phyloP scores from a whole-genome alignment of 1,140 invertebrate species.

The Eupeodes corollae region DNA sequence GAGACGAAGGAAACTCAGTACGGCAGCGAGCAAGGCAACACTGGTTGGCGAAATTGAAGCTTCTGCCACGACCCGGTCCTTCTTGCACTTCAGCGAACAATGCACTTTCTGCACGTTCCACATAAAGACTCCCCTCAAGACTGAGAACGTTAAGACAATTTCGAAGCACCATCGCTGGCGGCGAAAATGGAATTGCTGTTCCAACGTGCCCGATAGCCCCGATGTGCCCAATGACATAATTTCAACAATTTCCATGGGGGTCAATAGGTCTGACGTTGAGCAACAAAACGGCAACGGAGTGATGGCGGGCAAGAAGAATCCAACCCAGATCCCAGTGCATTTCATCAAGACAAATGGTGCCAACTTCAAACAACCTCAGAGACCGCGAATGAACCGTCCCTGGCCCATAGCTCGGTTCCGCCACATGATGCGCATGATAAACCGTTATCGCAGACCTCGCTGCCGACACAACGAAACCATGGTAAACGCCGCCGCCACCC shows the following conservation, averaged over 20 bases:
- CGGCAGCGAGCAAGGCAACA: conserved; percentile 17
- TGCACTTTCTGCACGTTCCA: conserved; percentile 34
- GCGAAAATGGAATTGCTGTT: conserved; percentile 45
- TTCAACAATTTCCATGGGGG: conserved; percentile 15
- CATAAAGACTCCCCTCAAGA: conserved; percentile 14
- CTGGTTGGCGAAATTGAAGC: conserved; percentile 15
- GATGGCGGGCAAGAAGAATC: conserved; percentile 15
- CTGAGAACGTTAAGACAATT: conserved; percentile 20
- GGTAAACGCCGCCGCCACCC: not conserved
- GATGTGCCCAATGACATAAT: conserved; percentile 38
- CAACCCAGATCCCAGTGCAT: conserved; percentile 26
- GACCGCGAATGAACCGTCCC: conserved; percentile 11
- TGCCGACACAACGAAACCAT: conserved; percentile 11
- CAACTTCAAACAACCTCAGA: conserved; percentile 20
- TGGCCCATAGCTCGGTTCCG: conserved; percentile 20
- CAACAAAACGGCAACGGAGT: conserved; percentile 12
- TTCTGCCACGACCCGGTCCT: conserved; percentile 16
- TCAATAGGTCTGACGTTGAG: too few relatives aligned
- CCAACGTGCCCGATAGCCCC: conserved; percentile 43
- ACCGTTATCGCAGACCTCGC: conserved; percentile 24
- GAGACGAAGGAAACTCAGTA: conserved; percentile 16
- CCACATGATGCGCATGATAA: conserved; percentile 30
- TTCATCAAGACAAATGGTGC: conserved; percentile 28
- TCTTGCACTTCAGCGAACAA: conserved; percentile 32
- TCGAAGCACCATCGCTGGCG: conserved; percentile 38